Percentiles rank a stretch among this genome's conserved stretches.
phyloP scores from a whole-genome alignment of 2,797 vertebrate species.

The Salarias fasciatus region DNA sequence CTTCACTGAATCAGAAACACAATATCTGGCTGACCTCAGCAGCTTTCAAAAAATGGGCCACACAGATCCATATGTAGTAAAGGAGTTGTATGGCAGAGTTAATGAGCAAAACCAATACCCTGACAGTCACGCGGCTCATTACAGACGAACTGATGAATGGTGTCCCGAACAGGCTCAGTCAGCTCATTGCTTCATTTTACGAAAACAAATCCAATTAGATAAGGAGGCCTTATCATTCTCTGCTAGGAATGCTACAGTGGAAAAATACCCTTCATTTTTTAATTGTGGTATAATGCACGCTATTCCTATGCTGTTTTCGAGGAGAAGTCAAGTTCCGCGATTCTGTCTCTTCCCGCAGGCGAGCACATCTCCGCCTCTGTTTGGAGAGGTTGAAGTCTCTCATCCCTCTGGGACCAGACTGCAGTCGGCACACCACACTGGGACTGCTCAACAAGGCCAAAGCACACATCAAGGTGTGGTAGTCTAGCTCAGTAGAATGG shows the following conservation, averaged over 20 bases:
- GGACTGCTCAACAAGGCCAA: constrained; percentile 99
- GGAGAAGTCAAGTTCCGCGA: constrained; percentile 15
- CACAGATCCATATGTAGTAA: constrained; percentile 37
- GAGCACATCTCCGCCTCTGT: constrained; percentile 98
- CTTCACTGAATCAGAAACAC: constrained; percentile 46
- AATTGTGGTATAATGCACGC: constrained; percentile 15
- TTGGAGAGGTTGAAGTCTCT: constrained; percentile 97
- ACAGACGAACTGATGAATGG: constrained; percentile 5
- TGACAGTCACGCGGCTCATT: constrained; percentile 23
- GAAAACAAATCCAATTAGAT: constrained; percentile 19
- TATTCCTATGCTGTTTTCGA: constrained; percentile 12
- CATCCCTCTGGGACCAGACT: constrained; percentile 97
- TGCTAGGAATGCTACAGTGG: constrained; percentile 12
- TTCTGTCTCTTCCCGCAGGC: constrained; percentile 77
- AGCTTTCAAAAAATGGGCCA: constrained; percentile 53
- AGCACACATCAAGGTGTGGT: constrained; percentile 96
- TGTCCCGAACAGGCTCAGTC: constrained; percentile 15
- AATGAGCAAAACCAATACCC: constrained; percentile 36
- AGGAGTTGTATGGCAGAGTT: constrained; percentile 24
- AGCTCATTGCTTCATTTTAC: constrained; percentile 6
- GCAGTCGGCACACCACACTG: constrained; percentile 96
- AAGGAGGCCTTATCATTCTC: constrained; percentile 23
- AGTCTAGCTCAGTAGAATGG: constrained; percentile 4
- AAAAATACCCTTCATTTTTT: constrained; percentile 15
- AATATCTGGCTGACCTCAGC: constrained; percentile 49